phyloP scores from a whole-genome alignment of 2,113 vertebrate species.

The Mellivora capensis region DNA sequence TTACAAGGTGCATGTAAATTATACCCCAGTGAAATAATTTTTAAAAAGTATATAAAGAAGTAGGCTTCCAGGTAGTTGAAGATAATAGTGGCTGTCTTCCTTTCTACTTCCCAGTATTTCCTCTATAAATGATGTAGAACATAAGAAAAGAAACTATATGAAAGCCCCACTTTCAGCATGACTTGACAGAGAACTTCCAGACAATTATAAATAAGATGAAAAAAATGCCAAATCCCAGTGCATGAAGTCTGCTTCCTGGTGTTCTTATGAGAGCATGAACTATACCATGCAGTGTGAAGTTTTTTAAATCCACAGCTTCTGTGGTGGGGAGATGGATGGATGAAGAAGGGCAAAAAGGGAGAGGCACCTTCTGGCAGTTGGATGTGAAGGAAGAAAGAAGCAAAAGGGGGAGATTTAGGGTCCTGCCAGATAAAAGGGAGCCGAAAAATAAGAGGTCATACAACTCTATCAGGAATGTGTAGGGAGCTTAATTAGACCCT shows the following conservation, averaged over 20 bases:
- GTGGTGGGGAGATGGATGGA: background rate
- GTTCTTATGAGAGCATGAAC: background rate
- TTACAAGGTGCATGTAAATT: background rate
- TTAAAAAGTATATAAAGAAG: background rate
- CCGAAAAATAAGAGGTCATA: background rate
- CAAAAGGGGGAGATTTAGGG: background rate
- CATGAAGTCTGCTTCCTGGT: background rate
- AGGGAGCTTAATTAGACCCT: background rate
- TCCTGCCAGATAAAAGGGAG: background rate
- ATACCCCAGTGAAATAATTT: background rate
- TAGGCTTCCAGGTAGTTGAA: background rate
- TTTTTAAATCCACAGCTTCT: background rate
- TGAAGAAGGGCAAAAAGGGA: background rate
- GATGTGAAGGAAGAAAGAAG: background rate
- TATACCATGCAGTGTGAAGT: background rate
- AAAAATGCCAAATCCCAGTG: background rate
- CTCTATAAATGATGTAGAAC: background rate
- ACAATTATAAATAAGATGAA: background rate
- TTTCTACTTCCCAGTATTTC: background rate
- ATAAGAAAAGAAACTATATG: background rate
- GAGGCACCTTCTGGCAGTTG: background rate
- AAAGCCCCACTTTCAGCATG: background rate
- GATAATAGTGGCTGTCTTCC: background rate
- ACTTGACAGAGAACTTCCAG: background rate
- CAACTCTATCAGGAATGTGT: background rate